Percentiles rank a stretch among this genome's conserved stretches.
These are phyloP conservation scores for Cephus cinctus DNA, from an alignment of 1,140 invertebrate species.

Conservation along the genomic window DNA sequence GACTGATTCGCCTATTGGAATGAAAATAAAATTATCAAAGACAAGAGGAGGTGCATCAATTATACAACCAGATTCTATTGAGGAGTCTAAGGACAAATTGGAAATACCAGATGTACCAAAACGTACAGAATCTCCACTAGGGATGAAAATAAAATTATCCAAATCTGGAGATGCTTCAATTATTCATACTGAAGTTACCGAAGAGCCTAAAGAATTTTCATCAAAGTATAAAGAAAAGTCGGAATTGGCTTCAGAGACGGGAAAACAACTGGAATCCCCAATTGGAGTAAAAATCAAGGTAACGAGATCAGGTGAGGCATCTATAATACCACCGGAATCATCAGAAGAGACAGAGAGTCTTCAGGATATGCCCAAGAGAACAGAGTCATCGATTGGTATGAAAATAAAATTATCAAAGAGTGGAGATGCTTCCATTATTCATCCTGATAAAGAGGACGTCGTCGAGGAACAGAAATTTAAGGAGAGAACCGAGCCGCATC, in stretches of 20 bases:
- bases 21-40: slow-evolving; percentile 48
- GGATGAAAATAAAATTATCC: slow-evolving; percentile 37
- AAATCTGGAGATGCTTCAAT: slow-evolving; percentile 37
- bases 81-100: slow-evolving; percentile 34
- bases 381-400: slow-evolving; percentile 11
- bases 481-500: slow-evolving; percentile 16
- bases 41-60: slow-evolving; percentile 39
- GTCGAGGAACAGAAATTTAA: slow-evolving; percentile 16
- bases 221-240: slow-evolving; percentile 23
- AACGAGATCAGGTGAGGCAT: slow-evolving; percentile 10
- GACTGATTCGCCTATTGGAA: slow-evolving; percentile 42
- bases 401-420: slow-evolving; percentile 28
- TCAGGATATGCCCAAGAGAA: slow-evolving; percentile 2
- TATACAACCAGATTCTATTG: slow-evolving; percentile 26
- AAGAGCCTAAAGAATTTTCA: slow-evolving; percentile 22
- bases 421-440: slow-evolving; percentile 18
- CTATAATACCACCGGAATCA: neutral
- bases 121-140: slow-evolving; percentile 34
- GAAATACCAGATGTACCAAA: slow-evolving; percentile 32
- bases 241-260: slow-evolving; percentile 3
- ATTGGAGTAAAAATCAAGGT: slow-evolving; percentile 19
- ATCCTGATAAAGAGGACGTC: slow-evolving; percentile 19
- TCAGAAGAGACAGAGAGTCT: slow-evolving; percentile 13
- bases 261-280: slow-evolving; percentile 1
- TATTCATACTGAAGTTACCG: slow-evolving; percentile 27